Evolutionary conservation across 2,888 invertebrate genomes (phyloP).

Genomic region (Ceratothoa steindachneri): DNA sequence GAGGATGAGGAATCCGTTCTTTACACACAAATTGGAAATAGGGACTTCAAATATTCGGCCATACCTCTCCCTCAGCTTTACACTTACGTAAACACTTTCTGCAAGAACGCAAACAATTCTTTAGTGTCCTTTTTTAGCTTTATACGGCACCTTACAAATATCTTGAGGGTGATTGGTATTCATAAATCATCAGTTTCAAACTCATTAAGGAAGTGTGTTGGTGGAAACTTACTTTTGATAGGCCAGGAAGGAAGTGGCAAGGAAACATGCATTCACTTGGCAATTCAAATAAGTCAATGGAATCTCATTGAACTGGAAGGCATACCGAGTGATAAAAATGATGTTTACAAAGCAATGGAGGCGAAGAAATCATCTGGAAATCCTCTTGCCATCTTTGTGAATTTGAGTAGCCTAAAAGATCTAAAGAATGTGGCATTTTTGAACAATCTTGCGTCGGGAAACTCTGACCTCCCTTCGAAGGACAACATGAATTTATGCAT

Average conservation of each 20-base stretch:
- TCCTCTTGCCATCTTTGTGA: constrained; percentile 24
- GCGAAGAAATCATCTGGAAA: neutral
- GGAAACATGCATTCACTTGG: constrained; percentile 32
- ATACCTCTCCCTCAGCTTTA: neutral
- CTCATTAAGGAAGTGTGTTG: constrained; percentile 18
- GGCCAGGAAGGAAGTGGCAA: constrained; percentile 36
- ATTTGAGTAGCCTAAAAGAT: constrained; percentile 29
- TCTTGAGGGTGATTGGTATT: neutral
- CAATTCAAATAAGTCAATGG: constrained; percentile 21
- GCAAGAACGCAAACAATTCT: neutral
- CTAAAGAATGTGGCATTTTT: constrained; percentile 22
- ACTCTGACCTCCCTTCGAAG: too few relatives aligned
- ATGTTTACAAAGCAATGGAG: constrained; percentile 5
- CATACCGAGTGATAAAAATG: constrained; percentile 1
- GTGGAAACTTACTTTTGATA: constrained; percentile 25
- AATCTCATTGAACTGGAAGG: constrained; percentile 20
- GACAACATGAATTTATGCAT: constrained; percentile 15
- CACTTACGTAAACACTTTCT: neutral
- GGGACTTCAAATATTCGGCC: constrained; percentile 23
- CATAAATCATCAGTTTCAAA: neutral
- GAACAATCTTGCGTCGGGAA: constrained; percentile 18
- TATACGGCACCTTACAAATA: neutral
- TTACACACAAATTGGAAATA: constrained; percentile 26
- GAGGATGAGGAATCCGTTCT: constrained; percentile 16
- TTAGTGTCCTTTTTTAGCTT: neutral